Base-by-base conservation (phyloP, 2,113 vertebrate species). In the Cichladusa arquata region DNA sequence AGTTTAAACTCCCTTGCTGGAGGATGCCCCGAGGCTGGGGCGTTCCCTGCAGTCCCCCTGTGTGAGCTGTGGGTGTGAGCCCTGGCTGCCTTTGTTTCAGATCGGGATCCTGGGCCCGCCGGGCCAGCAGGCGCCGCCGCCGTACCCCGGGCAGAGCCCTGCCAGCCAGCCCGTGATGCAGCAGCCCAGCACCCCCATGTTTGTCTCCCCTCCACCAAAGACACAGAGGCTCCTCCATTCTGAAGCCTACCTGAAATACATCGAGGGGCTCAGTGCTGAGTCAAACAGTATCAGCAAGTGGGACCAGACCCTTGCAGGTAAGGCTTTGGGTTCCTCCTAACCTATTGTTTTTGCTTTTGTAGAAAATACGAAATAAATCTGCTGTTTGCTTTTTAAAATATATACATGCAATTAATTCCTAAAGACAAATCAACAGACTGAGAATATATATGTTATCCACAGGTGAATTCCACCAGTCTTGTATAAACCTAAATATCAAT, bases 281-380 rank as follows among this genome's bases (percentile, higher is more conserved):
- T 99, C 99, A 9, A 97, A 96, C 58, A 99, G 98, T 17, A 98
- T 99, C 93, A 99, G 99, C 98, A 99, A 99, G 94, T 99, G 99
- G 99, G 99, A 99, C 98, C 99, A 99, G 96, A 98, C 99, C 3
- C 98, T 99, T 34, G 98, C 99, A 98, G 99, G 99, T 99, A 93
- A 98, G 96, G 69, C 64, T 85, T 90, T 47, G 47, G 60, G 38
- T 50, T 77, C 60, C 45, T 62, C 0, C 0, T 78, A 31, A 40
- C 7, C 15, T 2, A 0, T 38, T 56, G 2, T 3, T 67, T 66
- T 61, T 42, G 24, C 33, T 86, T 81, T 61, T 47, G 6, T 47
- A n/a, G n/a, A 73, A 80, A 45, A 70, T 2, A 8, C 4, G 2
- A 12, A 53, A 34, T 66, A 25, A 64, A 48, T 45, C 50, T 84